These are phyloP conservation scores for Sycophila texana DNA, from an alignment of 2,888 invertebrate genomes.

Conservation along the genomic window DNA sequence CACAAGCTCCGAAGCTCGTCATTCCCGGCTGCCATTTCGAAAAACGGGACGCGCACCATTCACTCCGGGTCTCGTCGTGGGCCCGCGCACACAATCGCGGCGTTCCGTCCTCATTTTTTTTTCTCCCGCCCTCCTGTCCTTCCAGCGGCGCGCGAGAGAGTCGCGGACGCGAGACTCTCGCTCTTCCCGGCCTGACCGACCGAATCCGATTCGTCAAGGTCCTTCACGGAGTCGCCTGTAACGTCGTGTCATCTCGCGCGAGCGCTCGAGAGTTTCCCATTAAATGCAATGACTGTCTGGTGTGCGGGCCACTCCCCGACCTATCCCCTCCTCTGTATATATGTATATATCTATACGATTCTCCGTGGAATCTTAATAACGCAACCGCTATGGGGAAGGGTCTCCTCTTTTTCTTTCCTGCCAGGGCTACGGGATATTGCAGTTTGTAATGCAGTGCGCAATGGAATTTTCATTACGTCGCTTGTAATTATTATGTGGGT, in stretches of 20 bases:
- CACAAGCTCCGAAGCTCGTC: slow-evolving; percentile 20
- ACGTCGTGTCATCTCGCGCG: slow-evolving; percentile 21
- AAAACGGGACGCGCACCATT: slow-evolving; percentile 22
- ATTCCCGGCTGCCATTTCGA: background rate
- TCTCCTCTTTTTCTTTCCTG: background rate
- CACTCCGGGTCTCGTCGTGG: slow-evolving; percentile 28
- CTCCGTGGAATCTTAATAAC: slow-evolving; percentile 50
- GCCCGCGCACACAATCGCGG: background rate
- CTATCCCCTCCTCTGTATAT: background rate
- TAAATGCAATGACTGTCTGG: slow-evolving; percentile 53
- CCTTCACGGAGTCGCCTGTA: slow-evolving; percentile 8
- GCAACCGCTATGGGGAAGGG: slow-evolving; percentile 1
- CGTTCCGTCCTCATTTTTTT: background rate
- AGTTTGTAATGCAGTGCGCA: slow-evolving; percentile 11
- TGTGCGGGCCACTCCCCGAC: slow-evolving; percentile 21
- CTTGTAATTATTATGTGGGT: slow-evolving; percentile 23
- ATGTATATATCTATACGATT: slow-evolving; percentile 1
- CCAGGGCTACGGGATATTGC: slow-evolving; percentile 7
- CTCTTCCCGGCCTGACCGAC: slow-evolving; percentile 14
- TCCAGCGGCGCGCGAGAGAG: background rate
- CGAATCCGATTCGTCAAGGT: slow-evolving; percentile 47
- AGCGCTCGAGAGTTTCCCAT: slow-evolving; percentile 44
- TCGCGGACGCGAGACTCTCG: background rate
- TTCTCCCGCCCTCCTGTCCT: background rate
- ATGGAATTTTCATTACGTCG: slow-evolving; percentile 28